A percentile compares a stretch with the other conserved stretches of the same genome.
Evolutionary conservation across 2,797 vertebrate genomes (phyloP).

Genomic region (Clarias platycephalus): DNA sequence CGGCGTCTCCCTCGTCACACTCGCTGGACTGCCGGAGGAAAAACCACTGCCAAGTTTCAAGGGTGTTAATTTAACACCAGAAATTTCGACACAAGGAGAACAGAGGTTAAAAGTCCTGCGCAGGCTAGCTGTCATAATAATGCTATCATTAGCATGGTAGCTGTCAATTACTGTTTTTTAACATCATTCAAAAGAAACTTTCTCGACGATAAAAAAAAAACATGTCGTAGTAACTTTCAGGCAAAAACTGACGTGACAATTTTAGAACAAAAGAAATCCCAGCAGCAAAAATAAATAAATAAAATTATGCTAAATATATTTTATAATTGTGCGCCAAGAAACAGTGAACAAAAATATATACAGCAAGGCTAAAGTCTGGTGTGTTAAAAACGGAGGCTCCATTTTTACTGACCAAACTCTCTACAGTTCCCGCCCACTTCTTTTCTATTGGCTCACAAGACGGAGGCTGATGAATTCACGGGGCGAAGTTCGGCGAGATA

Average conservation of each 20-base stretch:
- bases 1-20: slow-evolving; percentile 20
- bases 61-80: slow-evolving; percentile 9
- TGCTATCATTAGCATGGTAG: neutral
- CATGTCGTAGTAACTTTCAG: neutral
- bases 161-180: neutral
- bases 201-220: neutral
- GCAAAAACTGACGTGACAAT: neutral
- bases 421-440: neutral
- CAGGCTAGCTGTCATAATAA: slow-evolving; percentile 2
- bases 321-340: too few species aligned
- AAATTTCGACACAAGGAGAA: slow-evolving; percentile 40
- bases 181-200: neutral
- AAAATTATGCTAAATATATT: too few species aligned
- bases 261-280: neutral
- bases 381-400: neutral
- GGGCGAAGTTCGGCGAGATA: neutral
- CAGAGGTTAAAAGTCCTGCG: slow-evolving; percentile 17
- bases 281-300: too few species aligned
- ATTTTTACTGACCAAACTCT: neutral
- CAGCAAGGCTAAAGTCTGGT: neutral
- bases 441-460: slow-evolving; percentile 4
- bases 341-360: neutral
- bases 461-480: neutral
- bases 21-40: slow-evolving; percentile 2
- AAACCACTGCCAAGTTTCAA: slow-evolving; percentile 26